phyloP scores from a whole-genome alignment of 2,113 vertebrate species.

The zebrafish (Danio rerio) region GRCz12tu NC_133200.1:6701501-6702000 shows the following conservation, averaged over 20 bases:
- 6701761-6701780: slow-evolving; percentile 71
- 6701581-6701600: slow-evolving; percentile 86
- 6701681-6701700: slow-evolving; percentile 88
- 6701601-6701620: slow-evolving; percentile 93
- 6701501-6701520: slow-evolving; percentile 31
- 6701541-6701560: slow-evolving; percentile 44
- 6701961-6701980: too few relatives aligned
- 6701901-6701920: too few relatives aligned
- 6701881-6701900: too few relatives aligned
- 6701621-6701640: slow-evolving; percentile 98
- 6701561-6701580: neutral
- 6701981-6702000: too few relatives aligned
- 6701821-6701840: slow-evolving; percentile 4
- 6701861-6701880: too few relatives aligned
- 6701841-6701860: too few relatives aligned
- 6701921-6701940: too few relatives aligned
- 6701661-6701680: slow-evolving; percentile 73
- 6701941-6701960: too few relatives aligned
- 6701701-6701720: slow-evolving; percentile 87
- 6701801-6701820: slow-evolving; percentile 22
- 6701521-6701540: slow-evolving; percentile 24
- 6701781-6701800: slow-evolving; percentile 47
- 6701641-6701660: slow-evolving; percentile 94
- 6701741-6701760: slow-evolving; percentile 63
- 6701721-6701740: slow-evolving; percentile 90